Conservation (phyloP, 2,888 invertebrate species). For the Apodemia duryi region DNA sequence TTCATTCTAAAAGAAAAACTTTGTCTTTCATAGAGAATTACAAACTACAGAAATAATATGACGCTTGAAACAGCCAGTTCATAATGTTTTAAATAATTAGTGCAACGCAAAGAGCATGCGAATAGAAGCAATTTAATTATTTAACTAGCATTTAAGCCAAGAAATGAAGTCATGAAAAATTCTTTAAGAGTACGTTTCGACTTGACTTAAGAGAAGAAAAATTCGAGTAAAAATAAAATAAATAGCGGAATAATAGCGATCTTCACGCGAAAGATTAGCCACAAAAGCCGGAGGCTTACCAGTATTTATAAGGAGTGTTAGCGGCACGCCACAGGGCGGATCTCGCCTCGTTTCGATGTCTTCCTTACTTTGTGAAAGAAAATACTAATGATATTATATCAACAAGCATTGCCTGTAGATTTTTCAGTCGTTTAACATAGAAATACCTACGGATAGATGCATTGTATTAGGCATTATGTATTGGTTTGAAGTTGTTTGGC, state of each 20-base stretch:
- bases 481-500: too few species aligned
- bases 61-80: constrained; percentile 12
- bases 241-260: constrained; percentile 75
- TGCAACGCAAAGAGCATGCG: constrained; percentile 54
- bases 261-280: constrained; percentile 77
- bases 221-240: constrained; percentile 69
- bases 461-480: too few species aligned
- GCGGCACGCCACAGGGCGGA: constrained; percentile 59
- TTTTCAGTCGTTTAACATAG: too few species aligned
- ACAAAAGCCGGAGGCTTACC: constrained; percentile 73
- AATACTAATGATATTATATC: constrained; percentile 9
- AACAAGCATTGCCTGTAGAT: too few species aligned
- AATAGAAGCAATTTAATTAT: constrained; percentile 36
- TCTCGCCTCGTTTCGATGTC: constrained; percentile 31
- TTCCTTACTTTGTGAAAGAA: constrained; percentile 11
- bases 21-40: constrained; percentile 10
- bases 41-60: constrained; percentile 8
- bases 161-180: constrained; percentile 38
- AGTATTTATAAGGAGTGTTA: constrained; percentile 77
- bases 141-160: constrained; percentile 19
- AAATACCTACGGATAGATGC: too few species aligned
- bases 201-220: constrained; percentile 68
- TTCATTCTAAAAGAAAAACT: constrained; percentile 7
- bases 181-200: constrained; percentile 55
- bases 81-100: constrained; percentile 39